Percentiles rank a stretch among this genome's conserved stretches.
Conservation (phyloP, 2,797 vertebrate species). For the Adrianichthys oophorus region DNA sequence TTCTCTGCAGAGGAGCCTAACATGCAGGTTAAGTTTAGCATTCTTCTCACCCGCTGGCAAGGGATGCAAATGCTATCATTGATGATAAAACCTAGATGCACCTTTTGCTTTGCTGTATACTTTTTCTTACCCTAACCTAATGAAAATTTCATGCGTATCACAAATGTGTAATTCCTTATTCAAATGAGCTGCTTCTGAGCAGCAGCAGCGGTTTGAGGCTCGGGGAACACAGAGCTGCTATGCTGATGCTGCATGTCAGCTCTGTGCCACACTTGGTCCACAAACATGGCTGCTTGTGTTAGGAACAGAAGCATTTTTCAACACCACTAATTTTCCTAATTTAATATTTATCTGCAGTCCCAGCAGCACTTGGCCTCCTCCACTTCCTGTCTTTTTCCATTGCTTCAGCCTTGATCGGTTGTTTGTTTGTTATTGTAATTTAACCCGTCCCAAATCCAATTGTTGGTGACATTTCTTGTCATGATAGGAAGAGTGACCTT, state of each 20-base stretch:
- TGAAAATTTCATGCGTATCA: constrained; percentile 66
- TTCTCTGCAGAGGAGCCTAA: constrained; percentile 58
- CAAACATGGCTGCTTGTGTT: constrained; percentile 31
- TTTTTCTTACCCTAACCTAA: constrained; percentile 36
- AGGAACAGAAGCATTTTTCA: constrained; percentile 56
- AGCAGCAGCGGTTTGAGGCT: constrained; percentile 36
- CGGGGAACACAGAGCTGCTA: constrained; percentile 20
- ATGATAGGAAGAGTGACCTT: constrained; percentile 89
- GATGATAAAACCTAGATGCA: constrained; percentile 66
- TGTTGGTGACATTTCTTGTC: constrained; percentile 93
- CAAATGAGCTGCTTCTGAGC: constrained; percentile 51
- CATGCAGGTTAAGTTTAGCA: constrained; percentile 52
- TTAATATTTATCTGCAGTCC: constrained; percentile 46
- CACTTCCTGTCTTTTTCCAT: constrained; percentile 61
- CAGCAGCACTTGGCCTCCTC: constrained; percentile 35
- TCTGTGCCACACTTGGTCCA: neutral
- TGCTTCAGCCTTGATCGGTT: constrained; percentile 62
- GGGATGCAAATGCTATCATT: constrained; percentile 44
- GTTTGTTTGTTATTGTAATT: constrained; percentile 76
- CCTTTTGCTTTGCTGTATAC: constrained; percentile 25
- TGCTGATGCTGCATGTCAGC: constrained; percentile 22
- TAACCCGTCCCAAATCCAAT: constrained; percentile 79
- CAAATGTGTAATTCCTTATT: constrained; percentile 62
- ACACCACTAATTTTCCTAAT: constrained; percentile 53
- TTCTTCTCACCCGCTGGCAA: constrained; percentile 48